These are phyloP conservation scores for Pagetopsis macropterus DNA, from an alignment of 2,797 vertebrate species.

Conservation along the genomic window DNA sequence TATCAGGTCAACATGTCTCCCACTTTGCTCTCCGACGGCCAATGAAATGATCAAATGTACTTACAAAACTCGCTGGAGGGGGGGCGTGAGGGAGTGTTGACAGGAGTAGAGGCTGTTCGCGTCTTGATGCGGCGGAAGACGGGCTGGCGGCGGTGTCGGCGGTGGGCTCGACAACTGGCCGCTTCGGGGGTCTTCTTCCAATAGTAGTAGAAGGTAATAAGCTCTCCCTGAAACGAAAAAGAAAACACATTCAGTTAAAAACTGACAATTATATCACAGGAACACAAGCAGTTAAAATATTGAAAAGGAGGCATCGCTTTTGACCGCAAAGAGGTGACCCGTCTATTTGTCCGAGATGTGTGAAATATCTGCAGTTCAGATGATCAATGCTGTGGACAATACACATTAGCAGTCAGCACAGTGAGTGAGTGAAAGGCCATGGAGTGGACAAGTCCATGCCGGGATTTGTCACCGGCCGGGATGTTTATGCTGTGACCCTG, in stretches of 20 bases:
- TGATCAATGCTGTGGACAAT: constrained; percentile 27
- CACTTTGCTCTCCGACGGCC: not conserved
- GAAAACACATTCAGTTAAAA: constrained; percentile 6
- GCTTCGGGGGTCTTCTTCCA: constrained; percentile 99
- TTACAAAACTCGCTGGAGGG: constrained; percentile 98
- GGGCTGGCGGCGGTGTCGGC: constrained; percentile 95
- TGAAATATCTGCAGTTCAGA: constrained; percentile 23
- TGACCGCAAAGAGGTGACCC: not conserved
- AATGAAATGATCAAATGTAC: constrained; percentile 67
- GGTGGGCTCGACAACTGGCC: constrained; percentile 96
- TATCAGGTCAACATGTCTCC: not conserved
- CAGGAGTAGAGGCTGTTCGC: constrained; percentile 95
- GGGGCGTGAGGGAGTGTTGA: constrained; percentile 96
- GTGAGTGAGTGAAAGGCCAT: constrained; percentile 26
- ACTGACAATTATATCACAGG: not conserved
- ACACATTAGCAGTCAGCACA: constrained; percentile 30
- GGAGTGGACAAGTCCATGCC: constrained; percentile 77
- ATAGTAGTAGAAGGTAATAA: constrained; percentile 99
- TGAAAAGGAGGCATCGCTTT: not conserved
- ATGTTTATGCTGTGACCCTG: constrained; percentile 78
- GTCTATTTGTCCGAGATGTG: not conserved
- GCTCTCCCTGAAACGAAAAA: constrained; percentile 88
- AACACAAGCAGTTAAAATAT: constrained; percentile 1
- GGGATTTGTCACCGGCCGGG: constrained; percentile 79
- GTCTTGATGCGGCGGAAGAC: constrained; percentile 99